Conservation (phyloP, 2,113 vertebrate genomes). For the Cyprinodon variegatus region DNA sequence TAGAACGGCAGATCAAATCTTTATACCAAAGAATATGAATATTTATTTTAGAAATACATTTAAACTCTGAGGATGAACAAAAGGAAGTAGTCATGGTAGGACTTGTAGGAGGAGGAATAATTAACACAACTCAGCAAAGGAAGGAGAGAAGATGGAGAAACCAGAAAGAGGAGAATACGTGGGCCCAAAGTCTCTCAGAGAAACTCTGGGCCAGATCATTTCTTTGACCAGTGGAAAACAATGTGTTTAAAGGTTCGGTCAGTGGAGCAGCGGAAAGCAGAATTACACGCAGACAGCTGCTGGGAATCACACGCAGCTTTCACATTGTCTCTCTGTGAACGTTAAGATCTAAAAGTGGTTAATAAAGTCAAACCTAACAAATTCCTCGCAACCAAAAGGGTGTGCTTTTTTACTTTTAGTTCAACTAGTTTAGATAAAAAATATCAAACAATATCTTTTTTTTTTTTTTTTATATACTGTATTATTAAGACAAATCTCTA, state of each 20-base stretch:
- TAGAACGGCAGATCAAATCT: conserved; percentile 9
- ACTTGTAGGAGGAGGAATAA: neutral
- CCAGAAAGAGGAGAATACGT: neutral
- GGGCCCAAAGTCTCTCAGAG: neutral
- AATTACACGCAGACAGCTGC: conserved; percentile 12
- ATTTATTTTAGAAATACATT: neutral
- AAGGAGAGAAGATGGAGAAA: neutral
- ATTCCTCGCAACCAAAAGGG: neutral
- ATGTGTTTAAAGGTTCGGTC: conserved; percentile 28
- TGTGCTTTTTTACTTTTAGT: neutral
- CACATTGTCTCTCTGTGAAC: conserved; percentile 17
- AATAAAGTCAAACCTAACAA: neutral
- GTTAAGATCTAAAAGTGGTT: conserved; percentile 1
- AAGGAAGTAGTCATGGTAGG: neutral
- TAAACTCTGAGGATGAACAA: neutral
- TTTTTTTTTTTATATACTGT: too few species aligned
- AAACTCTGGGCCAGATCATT: neutral
- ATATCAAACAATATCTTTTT: neutral
- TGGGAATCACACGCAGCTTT: conserved; percentile 20
- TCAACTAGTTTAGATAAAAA: neutral
- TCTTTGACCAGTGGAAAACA: neutral
- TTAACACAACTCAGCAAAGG: neutral
- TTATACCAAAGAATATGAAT: neutral
- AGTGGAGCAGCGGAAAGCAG: conserved; percentile 38
- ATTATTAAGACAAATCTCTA: neutral